Percentiles rank a stretch among this genome's conserved stretches.
Conservation (phyloP, 2,797 vertebrate species). For the Rhabdophis nuchalis region DNA sequence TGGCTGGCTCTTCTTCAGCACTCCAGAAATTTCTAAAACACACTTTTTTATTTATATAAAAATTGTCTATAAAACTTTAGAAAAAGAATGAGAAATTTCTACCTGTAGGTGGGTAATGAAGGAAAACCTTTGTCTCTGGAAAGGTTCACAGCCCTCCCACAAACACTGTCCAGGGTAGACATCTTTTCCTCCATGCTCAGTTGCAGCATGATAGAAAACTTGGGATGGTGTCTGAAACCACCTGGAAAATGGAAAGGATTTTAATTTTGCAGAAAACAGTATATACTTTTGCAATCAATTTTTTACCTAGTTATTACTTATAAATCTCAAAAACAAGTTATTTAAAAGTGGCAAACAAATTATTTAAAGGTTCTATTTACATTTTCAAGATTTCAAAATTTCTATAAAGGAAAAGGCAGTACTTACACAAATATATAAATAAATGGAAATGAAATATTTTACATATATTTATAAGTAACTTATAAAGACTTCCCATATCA, state of each 20-base stretch:
- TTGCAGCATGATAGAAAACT: constrained; percentile 97
- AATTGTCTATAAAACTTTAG: not conserved
- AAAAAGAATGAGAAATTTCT: constrained; percentile 24
- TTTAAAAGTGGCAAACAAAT: not conserved
- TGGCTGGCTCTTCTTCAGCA: not conserved
- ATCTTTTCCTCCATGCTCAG: constrained; percentile 92
- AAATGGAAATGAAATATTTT: not conserved
- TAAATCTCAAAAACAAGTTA: constrained; percentile 6
- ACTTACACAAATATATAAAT: not conserved
- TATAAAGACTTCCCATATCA: not conserved
- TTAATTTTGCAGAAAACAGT: not conserved
- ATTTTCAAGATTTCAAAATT: not conserved
- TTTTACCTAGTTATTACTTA: not conserved
- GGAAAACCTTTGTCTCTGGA: constrained; percentile 94
- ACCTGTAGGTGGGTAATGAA: constrained; percentile 98
- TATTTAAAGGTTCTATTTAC: not conserved
- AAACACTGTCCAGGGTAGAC: constrained; percentile 90
- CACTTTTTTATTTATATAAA: not conserved
- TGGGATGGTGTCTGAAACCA: constrained; percentile 98
- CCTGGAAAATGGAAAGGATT: constrained; percentile 65
- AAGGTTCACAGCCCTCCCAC: constrained; percentile 97
- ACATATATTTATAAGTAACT: not conserved
- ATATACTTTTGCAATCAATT: not conserved
- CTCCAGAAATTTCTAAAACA: not conserved
- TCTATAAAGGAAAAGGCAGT: not conserved